Conservation (phyloP, 2,797 vertebrate species). For the Nasua narica region DNA sequence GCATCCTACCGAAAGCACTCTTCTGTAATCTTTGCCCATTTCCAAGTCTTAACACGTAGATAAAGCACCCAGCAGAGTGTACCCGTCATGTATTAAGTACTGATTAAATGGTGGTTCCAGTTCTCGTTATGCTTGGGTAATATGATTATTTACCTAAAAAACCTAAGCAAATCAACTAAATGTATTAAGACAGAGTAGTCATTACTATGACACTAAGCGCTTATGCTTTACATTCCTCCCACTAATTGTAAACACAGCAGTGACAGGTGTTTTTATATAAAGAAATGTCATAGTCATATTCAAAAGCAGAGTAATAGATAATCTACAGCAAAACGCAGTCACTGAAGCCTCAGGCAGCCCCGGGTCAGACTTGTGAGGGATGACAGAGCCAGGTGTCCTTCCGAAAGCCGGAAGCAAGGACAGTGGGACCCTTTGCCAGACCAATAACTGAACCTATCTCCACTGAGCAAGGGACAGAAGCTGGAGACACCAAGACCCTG, state of each 20-base stretch:
- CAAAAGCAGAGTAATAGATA: not conserved
- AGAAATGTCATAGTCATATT: not conserved
- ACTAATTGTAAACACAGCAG: not conserved
- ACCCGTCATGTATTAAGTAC: not conserved
- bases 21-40: not conserved
- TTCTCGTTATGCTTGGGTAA: not conserved
- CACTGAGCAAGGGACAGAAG: not conserved
- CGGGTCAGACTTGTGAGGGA: not conserved
- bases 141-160: not conserved
- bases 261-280: not conserved
- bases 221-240: not conserved
- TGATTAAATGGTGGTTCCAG: not conserved
- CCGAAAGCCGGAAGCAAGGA: not conserved
- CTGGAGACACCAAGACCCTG: not conserved
- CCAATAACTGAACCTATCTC: not conserved
- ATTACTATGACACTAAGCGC: not conserved
- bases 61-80: not conserved
- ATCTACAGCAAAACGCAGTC: not conserved
- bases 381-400: not conserved
- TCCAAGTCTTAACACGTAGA: not conserved
- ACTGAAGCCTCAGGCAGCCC: not conserved
- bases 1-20: not conserved
- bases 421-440: not conserved
- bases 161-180: not conserved
- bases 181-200: not conserved